Evolutionary conservation across 2,888 invertebrate species (phyloP), one percentile per base, ranked within the genome.

Genomic region (Apodemia mormo): DNA sequence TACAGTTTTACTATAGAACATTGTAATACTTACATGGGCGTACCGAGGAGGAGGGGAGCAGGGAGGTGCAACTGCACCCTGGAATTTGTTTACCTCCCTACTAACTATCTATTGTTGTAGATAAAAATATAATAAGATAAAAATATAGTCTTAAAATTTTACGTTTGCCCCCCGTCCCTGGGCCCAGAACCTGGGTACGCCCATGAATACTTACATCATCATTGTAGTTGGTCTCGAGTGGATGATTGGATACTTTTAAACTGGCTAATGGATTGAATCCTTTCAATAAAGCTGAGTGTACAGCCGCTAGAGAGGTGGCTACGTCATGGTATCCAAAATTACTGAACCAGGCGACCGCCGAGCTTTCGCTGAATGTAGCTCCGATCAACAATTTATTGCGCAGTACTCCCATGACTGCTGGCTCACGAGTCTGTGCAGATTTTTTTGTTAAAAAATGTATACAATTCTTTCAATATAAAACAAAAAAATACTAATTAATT

Each of bases 291-390:
- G 96, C 95, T 72, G 95, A 94, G 77, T 96, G 94, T 0, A 96
- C 86, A 14, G 95, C 83, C 66, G 95, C 94, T 4, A 97, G 84
- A 0, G 96, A 93, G 0, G 95, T 91, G 0, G 96, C 96, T 0
- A 96, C 94, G 66, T 96, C 95, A 81, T 97, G 97, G 78, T 95
- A 95, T 0, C 96, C 96, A 80, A 97, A 96, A 82, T 96, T 97
- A 80, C 97, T 97, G 85, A 97, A 96, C 94, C 96, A 96, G 0
- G 95, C 96, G 0, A 91, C 95, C 0, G 95, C 94, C 0, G 85
- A 79, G 1, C 79, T 73, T 12, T 84, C 83, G 4, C 87, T 77
- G 77, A 95, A 93, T 0, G 94, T 94, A 0, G 95, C 95, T 0
- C 95, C 96, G 1, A 93, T 93, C 71, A 96, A 81, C 74, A 95